Evolutionary conservation across 2,888 invertebrate genomes (phyloP).

Genomic region (Synanthedon tipuliformis): DNA sequence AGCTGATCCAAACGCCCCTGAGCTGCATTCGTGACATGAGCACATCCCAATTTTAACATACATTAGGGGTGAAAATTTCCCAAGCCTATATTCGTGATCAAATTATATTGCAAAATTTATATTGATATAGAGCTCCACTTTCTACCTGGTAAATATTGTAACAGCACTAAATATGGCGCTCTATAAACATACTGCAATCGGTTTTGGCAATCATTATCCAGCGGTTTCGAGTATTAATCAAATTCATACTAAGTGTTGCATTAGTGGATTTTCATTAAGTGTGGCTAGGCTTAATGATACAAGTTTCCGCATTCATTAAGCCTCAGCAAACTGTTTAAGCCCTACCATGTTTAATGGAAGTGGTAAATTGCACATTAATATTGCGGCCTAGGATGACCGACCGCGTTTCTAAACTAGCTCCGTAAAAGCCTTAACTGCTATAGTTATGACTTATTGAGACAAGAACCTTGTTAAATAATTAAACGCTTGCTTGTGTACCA

Average conservation of each 20-base stretch:
- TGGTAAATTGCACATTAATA: slow-evolving; percentile 50
- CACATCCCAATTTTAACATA: neutral
- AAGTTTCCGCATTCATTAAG: slow-evolving; percentile 54
- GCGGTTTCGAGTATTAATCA: slow-evolving; percentile 2
- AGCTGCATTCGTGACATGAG: slow-evolving; percentile 6
- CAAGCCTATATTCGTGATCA: neutral
- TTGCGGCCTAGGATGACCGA: slow-evolving; percentile 35
- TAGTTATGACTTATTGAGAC: slow-evolving; percentile 17
- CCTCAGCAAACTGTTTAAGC: slow-evolving; percentile 43
- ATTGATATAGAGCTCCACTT: neutral
- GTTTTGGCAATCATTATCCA: neutral
- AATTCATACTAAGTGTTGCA: slow-evolving; percentile 8
- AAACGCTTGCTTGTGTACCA: neutral
- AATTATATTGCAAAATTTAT: neutral
- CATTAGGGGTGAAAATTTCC: neutral
- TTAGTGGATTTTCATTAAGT: slow-evolving; percentile 43
- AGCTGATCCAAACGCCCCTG: slow-evolving; percentile 39
- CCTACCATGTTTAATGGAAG: slow-evolving; percentile 43
- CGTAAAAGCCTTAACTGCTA: slow-evolving; percentile 15
- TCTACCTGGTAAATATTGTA: no score
- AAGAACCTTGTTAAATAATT: neutral
- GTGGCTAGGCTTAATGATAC: slow-evolving; percentile 44
- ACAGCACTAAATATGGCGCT: no score
- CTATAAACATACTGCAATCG: no score
- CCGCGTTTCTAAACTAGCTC: slow-evolving; percentile 18